Evolutionary conservation across 2,113 vertebrate species (phyloP).

Genomic region (Pseudorectes ferrugineus): DNA sequence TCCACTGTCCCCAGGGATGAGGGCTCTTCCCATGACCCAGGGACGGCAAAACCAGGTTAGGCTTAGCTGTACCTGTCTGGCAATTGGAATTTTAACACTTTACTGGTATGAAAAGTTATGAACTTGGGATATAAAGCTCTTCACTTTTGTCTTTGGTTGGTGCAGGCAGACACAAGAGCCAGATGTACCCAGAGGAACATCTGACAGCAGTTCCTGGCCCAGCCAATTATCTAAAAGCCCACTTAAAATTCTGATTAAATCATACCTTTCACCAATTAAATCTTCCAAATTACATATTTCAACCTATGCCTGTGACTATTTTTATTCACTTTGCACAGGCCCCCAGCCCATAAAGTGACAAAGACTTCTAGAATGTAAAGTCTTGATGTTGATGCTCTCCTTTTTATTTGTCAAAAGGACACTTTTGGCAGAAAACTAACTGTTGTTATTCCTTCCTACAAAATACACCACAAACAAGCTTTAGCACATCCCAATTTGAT

Average conservation of each 20-base stretch:
- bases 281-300: neutral
- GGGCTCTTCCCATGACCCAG: neutral
- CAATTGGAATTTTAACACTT: neutral
- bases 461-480: neutral
- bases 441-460: neutral
- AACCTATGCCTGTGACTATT: neutral
- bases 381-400: neutral
- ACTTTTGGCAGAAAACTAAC: neutral
- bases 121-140: neutral
- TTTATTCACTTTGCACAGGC: neutral
- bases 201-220: neutral
- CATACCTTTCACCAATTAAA: neutral
- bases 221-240: neutral
- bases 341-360: neutral
- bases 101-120: fast-evolving
- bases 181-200: neutral
- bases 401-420: neutral
- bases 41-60: neutral
- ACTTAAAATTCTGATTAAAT: neutral
- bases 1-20: neutral
- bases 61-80: neutral
- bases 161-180: neutral
- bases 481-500: neutral
- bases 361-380: neutral
- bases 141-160: neutral